Evolutionary conservation across 2,113 vertebrate genomes (phyloP).

Genomic region (Mixornis gularis): DNA sequence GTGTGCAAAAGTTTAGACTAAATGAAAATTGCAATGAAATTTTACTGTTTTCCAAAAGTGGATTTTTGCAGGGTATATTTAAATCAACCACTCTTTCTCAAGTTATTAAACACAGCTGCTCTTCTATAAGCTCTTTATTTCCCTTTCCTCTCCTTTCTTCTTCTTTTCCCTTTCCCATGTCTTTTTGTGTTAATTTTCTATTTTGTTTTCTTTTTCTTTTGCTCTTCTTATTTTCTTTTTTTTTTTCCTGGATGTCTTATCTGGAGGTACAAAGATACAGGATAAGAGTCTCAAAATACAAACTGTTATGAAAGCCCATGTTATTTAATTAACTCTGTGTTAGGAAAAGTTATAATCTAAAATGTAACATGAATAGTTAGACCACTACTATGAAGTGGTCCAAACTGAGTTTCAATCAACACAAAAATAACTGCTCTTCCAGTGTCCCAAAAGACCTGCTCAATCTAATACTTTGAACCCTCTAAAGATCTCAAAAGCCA

Average conservation of each 20-base stretch:
- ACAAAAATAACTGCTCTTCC: not conserved
- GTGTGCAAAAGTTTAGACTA: not conserved
- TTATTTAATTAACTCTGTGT: not conserved
- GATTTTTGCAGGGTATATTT: not conserved
- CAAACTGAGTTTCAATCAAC: not conserved
- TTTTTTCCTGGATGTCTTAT: rapidly evolving
- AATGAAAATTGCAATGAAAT: not conserved
- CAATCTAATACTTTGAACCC: not conserved
- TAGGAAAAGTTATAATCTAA: not conserved
- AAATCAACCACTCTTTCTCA: not conserved
- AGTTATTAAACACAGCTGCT: not conserved
- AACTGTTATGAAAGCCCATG: not conserved
- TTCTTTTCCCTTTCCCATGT: not conserved
- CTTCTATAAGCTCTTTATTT: not conserved
- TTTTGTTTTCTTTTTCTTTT: not conserved
- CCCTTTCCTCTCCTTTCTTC: too few species aligned
- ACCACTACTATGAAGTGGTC: not conserved
- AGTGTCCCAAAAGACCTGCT: not conserved
- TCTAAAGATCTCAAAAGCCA: not conserved
- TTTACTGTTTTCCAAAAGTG: not conserved
- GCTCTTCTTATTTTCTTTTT: too few species aligned
- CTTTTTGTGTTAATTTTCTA: not conserved
- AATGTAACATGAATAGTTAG: not conserved
- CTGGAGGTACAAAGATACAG: not conserved
- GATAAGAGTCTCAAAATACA: not conserved